Percentiles rank a stretch among this genome's conserved stretches.
Conservation (phyloP, 1,140 invertebrate species). For the Helicoverpa armigera region DNA sequence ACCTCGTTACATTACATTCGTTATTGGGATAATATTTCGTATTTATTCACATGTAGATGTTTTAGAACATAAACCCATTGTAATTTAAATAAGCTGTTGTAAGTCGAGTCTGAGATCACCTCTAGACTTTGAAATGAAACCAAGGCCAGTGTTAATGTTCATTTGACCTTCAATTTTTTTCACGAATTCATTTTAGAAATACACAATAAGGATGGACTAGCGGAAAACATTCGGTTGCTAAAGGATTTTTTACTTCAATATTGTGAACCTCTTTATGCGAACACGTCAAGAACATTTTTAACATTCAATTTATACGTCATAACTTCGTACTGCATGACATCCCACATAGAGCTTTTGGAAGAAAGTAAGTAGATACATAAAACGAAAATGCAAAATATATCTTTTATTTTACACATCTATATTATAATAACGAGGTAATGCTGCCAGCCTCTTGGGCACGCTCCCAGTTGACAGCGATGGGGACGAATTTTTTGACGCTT, state of each 20-base stretch:
- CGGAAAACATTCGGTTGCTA: conserved; percentile 42
- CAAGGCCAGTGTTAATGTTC: conserved; percentile 71
- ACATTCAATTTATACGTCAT: not conserved
- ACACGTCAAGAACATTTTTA: not conserved
- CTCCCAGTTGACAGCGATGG: no score
- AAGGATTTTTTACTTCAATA: conserved; percentile 31
- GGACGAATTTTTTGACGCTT: no score
- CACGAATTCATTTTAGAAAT: conserved; percentile 62
- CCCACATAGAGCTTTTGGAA: not conserved
- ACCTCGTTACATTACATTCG: no score
- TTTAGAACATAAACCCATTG: conserved; percentile 70
- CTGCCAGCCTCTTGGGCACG: no score
- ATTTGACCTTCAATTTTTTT: conserved; percentile 71
- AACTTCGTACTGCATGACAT: not conserved
- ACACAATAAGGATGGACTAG: conserved; percentile 45
- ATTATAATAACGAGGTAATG: no score
- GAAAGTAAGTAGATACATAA: conserved; percentile 6
- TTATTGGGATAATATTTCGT: conserved; percentile 31
- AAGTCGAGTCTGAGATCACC: conserved; percentile 67
- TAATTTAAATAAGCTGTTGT: conserved; percentile 69
- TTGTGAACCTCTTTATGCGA: conserved; percentile 1
- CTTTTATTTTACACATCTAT: no score
- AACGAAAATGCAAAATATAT: no score
- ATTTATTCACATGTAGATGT: conserved; percentile 59
- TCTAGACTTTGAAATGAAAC: conserved; percentile 68